phyloP scores from a whole-genome alignment of 2,797 vertebrate genomes.

The Mormyrus hasselquistii region DNA sequence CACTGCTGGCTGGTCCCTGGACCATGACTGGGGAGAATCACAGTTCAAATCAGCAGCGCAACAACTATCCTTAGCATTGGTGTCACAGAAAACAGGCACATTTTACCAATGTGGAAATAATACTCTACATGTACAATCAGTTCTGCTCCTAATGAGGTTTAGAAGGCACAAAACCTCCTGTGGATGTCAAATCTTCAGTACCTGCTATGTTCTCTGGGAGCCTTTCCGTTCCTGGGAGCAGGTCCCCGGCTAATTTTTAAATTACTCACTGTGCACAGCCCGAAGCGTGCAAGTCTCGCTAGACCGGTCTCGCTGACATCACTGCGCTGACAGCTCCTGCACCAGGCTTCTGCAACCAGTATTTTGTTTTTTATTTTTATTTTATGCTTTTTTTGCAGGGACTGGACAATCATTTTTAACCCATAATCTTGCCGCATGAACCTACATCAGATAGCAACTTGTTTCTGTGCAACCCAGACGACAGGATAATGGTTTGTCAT shows the following conservation, averaged over 20 bases:
- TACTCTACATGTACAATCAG: neutral
- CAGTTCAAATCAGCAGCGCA: neutral
- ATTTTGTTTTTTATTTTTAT: neutral
- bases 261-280: constrained; percentile 44
- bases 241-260: constrained; percentile 46
- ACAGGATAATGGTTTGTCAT: neutral
- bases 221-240: constrained; percentile 33
- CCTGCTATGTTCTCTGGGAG: constrained; percentile 44
- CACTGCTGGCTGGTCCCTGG: neutral
- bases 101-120: neutral
- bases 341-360: constrained; percentile 23
- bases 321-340: constrained; percentile 40
- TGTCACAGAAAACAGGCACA: neutral
- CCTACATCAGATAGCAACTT: neutral
- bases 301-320: constrained; percentile 48
- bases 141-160: neutral
- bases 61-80: neutral
- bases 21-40: constrained; percentile 26
- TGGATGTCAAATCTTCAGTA: constrained; percentile 33
- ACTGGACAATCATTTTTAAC: neutral
- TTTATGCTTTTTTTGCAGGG: neutral
- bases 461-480: neutral
- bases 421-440: neutral
- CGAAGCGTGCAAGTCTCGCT: constrained; percentile 46
- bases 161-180: constrained; percentile 24